Conservation (phyloP, 2,113 vertebrate species). For the Oncorhynchus tshawytscha region DNA sequence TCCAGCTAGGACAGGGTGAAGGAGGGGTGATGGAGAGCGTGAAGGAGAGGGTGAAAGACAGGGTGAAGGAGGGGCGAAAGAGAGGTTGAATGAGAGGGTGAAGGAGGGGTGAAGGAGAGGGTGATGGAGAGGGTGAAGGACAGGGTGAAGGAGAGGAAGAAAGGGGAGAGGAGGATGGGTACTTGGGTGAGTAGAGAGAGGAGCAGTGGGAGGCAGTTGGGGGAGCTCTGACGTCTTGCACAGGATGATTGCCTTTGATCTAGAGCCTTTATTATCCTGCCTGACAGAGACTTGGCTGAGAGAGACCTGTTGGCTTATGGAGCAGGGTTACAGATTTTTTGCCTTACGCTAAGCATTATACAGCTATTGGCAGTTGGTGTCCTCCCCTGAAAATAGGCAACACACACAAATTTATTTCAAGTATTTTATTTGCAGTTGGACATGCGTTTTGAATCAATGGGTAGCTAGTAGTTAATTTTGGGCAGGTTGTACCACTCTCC, state of each 20-base stretch:
- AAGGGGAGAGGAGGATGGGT: no score
- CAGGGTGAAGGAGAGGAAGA: no score
- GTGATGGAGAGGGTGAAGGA: conserved; percentile 38
- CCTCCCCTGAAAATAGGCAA: conserved; percentile 40
- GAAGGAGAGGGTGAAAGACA: no score
- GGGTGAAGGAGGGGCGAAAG: no score
- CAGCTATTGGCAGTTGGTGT: background rate
- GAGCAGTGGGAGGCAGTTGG: conserved; percentile 3
- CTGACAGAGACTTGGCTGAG: conserved; percentile 12
- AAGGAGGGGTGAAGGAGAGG: conserved; percentile 72
- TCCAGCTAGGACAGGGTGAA: conserved; percentile 62
- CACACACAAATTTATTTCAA: conserved; percentile 42
- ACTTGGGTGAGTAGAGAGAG: conserved; percentile 75
- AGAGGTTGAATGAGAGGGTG: conserved; percentile 73
- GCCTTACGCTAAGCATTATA: conserved; percentile 6
- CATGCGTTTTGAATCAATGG: conserved; percentile 26
- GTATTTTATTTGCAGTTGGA: conserved; percentile 12
- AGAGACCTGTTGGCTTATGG: conserved; percentile 4
- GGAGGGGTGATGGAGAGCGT: no score
- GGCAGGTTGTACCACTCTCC: background rate
- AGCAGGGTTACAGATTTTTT: background rate
- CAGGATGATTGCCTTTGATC: conserved; percentile 33
- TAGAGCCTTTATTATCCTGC: conserved; percentile 20
- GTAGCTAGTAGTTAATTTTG: conserved; percentile 42
- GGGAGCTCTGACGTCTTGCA: background rate